A percentile compares a stretch with the other conserved stretches of the same genome.
Evolutionary conservation across 2,113 vertebrate genomes (phyloP).

Genomic region (Tragelaphus strepsiceros): DNA sequence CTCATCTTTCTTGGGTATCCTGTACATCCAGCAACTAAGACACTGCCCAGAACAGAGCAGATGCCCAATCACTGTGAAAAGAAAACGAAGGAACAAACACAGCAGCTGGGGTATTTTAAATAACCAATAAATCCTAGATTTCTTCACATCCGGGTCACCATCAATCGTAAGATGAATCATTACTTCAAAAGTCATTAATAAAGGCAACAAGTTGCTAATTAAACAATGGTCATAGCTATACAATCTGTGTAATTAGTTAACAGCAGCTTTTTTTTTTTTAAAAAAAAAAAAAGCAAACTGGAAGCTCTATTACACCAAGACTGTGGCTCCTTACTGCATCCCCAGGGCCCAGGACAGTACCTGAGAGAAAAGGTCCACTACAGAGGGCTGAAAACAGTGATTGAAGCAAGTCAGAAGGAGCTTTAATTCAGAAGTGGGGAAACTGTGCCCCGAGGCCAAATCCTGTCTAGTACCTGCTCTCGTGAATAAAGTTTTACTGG

Average conservation of each 20-base stretch:
- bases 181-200: neutral
- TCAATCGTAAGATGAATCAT: neutral
- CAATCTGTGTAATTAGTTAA: neutral
- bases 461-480: neutral
- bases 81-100: neutral
- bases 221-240: neutral
- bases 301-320: neutral
- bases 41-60: neutral
- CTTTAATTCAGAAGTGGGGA: neutral
- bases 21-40: neutral
- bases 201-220: neutral
- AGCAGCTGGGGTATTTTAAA: neutral
- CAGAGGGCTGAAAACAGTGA: neutral
- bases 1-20: neutral
- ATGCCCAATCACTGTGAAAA: neutral
- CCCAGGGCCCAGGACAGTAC: no score
- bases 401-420: neutral
- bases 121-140: neutral
- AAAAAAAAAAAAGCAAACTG: neutral
- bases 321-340: neutral
- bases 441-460: neutral
- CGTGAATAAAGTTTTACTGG: neutral
- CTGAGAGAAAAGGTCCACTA: neutral
- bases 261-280: neutral
- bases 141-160: neutral